Conservation (phyloP, 1,140 invertebrate genomes). For the Coptotermes formosanus region DNA sequence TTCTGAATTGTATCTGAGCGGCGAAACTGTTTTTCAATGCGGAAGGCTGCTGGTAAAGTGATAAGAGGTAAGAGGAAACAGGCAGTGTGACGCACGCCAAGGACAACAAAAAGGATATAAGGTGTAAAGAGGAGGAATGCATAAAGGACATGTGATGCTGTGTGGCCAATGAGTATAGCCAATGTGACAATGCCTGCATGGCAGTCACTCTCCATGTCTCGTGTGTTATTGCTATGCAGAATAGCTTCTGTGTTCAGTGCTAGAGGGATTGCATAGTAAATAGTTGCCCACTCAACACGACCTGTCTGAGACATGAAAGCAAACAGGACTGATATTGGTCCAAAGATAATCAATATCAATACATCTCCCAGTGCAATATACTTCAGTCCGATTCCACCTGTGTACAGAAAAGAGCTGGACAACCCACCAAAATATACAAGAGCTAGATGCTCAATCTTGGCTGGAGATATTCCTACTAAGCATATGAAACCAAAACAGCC, state of each 20-base stretch:
- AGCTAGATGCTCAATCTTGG: conserved; percentile 90
- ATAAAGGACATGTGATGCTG: conserved; percentile 87
- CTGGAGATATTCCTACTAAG: conserved; percentile 74
- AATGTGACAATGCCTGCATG: conserved; percentile 87
- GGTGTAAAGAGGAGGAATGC: conserved; percentile 88
- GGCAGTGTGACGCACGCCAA: conserved; percentile 75
- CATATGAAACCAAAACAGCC: conserved; percentile 88
- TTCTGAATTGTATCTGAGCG: conserved; percentile 70
- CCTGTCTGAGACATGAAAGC: conserved; percentile 91
- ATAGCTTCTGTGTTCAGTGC: conserved; percentile 94
- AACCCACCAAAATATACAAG: conserved; percentile 92
- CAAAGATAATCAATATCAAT: conserved; percentile 88
- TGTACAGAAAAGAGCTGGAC: conserved; percentile 92
- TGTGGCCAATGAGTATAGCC: conserved; percentile 89
- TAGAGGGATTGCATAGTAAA: conserved; percentile 90
- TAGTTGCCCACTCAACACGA: conserved; percentile 76
- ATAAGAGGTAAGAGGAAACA: conserved; percentile 88
- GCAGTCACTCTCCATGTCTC: conserved; percentile 82
- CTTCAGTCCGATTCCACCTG: conserved; percentile 90
- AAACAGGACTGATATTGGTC: conserved; percentile 91
- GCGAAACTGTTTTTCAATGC: conserved; percentile 87
- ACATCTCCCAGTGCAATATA: conserved; percentile 92
- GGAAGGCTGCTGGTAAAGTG: conserved; percentile 83
- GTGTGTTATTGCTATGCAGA: conserved; percentile 90
- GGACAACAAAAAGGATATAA: conserved; percentile 84